phyloP scores from a whole-genome alignment of 2,888 invertebrate species.

The Acleris laterana region DNA sequence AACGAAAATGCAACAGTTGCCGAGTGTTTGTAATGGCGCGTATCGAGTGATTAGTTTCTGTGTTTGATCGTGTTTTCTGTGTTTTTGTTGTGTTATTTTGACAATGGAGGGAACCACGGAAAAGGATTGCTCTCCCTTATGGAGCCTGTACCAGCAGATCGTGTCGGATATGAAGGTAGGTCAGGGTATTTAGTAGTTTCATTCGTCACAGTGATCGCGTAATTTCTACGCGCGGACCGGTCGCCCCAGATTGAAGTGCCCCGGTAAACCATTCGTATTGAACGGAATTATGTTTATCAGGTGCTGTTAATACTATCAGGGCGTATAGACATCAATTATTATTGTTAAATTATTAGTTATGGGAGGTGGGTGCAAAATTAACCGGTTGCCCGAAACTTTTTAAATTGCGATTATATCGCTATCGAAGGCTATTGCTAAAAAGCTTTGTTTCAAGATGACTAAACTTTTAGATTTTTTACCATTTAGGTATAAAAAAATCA shows the following conservation, averaged over 20 bases:
- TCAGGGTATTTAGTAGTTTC: conserved; percentile 45
- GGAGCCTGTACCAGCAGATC: conserved; percentile 97
- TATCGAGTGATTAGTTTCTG: conserved; percentile 57
- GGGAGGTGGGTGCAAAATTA: conserved; percentile 3
- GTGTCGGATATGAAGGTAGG: conserved; percentile 98
- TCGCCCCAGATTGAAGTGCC: conserved; percentile 57
- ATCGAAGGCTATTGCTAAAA: too few species aligned
- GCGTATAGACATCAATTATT: conserved; percentile 19
- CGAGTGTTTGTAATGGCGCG: conserved; percentile 60
- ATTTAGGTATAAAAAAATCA: too few species aligned
- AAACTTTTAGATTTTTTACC: too few species aligned
- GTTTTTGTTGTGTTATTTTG: conserved; percentile 63
- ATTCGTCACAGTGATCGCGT: conserved; percentile 30
- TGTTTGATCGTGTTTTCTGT: conserved; percentile 63
- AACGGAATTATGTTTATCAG: conserved; percentile 54
- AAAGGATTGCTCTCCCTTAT: conserved; percentile 94
- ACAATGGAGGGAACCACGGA: conserved; percentile 89
- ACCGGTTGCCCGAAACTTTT: not conserved
- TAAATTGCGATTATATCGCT: too few species aligned
- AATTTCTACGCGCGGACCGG: conserved; percentile 46
- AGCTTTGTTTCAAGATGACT: too few species aligned
- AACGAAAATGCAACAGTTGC: conserved; percentile 74
- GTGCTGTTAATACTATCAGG: conserved; percentile 40
- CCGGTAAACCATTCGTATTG: conserved; percentile 59
- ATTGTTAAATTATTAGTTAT: conserved; percentile 13